These are phyloP conservation scores for Mesochorus sp. DNA, from an alignment of 2,888 invertebrate genomes.

Conservation along the genomic window DNA sequence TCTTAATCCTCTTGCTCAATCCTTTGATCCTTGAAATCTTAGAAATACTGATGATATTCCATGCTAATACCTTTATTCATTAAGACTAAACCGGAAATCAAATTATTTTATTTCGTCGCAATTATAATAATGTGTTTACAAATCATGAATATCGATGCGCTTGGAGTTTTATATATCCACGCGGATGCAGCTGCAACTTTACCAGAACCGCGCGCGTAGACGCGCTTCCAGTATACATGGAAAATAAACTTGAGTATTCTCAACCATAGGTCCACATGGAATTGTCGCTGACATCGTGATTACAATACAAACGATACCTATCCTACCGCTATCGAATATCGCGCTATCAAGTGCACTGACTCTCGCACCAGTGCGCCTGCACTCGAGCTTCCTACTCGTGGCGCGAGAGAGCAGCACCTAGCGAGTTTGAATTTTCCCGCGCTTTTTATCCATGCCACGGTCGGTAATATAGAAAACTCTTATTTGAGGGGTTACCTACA, in stretches of 20 bases:
- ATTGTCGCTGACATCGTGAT: conserved; percentile 9
- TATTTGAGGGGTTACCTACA: too few relatives aligned
- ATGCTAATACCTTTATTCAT: too few relatives aligned
- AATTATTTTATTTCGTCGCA: too few relatives aligned
- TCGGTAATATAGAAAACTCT: too few relatives aligned
- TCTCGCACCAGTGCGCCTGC: neutral
- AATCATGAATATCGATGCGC: too few relatives aligned
- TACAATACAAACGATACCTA: conserved; percentile 8
- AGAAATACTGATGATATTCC: too few relatives aligned
- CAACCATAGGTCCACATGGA: neutral
- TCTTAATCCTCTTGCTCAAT: too few relatives aligned
- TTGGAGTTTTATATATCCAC: conserved; percentile 12
- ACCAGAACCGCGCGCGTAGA: neutral
- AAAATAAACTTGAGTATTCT: neutral
- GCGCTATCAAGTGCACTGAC: conserved; percentile 11
- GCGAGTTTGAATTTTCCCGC: too few relatives aligned
- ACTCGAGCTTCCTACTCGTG: neutral
- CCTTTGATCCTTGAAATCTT: too few relatives aligned
- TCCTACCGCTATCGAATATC: conserved; percentile 18
- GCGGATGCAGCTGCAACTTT: conserved; percentile 13
- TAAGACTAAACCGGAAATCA: too few relatives aligned
- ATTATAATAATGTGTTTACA: too few relatives aligned
- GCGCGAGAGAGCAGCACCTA: neutral
- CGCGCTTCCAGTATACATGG: neutral
- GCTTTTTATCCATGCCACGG: too few relatives aligned